A percentile compares a stretch with the other conserved stretches of the same genome.
These are phyloP conservation scores for Drosophila busckii DNA, from an alignment of 1,140 invertebrate genomes.

Conservation along the genomic window DNA sequence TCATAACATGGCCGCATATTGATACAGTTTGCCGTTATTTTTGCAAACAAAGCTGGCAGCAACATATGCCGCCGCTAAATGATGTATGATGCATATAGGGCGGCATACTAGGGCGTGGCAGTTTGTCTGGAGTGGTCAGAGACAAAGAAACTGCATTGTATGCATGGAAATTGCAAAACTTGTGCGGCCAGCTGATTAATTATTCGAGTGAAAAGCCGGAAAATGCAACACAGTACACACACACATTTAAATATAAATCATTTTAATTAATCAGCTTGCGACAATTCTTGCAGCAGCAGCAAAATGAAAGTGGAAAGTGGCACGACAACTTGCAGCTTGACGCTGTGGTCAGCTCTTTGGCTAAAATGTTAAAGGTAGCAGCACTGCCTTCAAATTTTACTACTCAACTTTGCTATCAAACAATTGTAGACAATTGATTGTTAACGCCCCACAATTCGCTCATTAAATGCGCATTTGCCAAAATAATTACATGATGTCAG, in stretches of 20 bases:
- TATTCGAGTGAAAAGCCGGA: constrained; percentile 25
- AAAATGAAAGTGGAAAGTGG: constrained; percentile 45
- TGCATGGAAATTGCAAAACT: constrained; percentile 26
- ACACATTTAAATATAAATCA: constrained; percentile 30
- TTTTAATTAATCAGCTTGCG: constrained; percentile 43
- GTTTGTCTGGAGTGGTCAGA: too few relatives aligned
- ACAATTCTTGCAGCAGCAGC: constrained; percentile 31
- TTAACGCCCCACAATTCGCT: constrained; percentile 19
- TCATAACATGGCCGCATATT: constrained; percentile 51
- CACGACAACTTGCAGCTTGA: background rate
- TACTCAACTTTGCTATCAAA: constrained; percentile 22
- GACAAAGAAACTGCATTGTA: constrained; percentile 4
- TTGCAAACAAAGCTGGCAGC: constrained; percentile 21
- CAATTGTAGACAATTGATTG: constrained; percentile 19
- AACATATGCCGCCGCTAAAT: constrained; percentile 33
- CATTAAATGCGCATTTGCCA: constrained; percentile 38
- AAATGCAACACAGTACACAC: constrained; percentile 5
- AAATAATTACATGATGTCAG: constrained; percentile 70
- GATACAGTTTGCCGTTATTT: constrained; percentile 50
- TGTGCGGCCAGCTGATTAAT: constrained; percentile 21
- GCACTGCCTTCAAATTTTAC: too few relatives aligned
- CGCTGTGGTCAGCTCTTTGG: too few relatives aligned
- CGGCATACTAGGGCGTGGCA: too few relatives aligned
- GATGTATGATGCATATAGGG: too few relatives aligned
- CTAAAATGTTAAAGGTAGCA: too few relatives aligned